Evolutionary conservation across 2,113 vertebrate species (phyloP), one percentile per base, ranked within the genome.

Genomic region (Circaetus cinerascens): DNA sequence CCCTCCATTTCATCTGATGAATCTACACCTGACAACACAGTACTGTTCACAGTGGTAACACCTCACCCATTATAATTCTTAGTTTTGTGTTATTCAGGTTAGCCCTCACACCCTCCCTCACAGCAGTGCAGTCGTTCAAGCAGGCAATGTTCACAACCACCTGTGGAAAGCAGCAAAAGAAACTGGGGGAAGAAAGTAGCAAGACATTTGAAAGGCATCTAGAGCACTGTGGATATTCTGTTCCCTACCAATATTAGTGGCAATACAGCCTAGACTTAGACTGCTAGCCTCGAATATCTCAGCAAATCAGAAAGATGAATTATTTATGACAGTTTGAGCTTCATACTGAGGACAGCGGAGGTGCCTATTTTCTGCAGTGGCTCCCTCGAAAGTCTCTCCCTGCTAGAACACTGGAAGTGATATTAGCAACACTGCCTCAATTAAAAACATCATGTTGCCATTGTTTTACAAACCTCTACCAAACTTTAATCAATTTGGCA

Each of bases 1-100:
- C 27, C 23, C 38, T 59, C 41, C 34, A 15, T 25, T 73, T 76
- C 63, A 41, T 15, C 25, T 0, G 0, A 18, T 50, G 21, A 53
- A 77, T 22, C 38, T 50, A 55, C 40, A 56, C 11, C 59, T 75
- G 57, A 15, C 13, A 50, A 34, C 29, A 51, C 23, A 18, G 26
- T 9, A 59, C 20, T 4, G 1, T 18, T 69, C 16, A 25, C 50
- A 41, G 10, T 10, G 16, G 27, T 41, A 85, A 75, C 36, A 43
- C 16, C 18, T 85, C 40, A 40, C 10, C 19, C 43, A 12, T 57
- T 74, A 15, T 13, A 64, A 62, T 46, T 59, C 30, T 34, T 13
- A 43, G 25, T 30, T 86, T 63, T 23, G 3, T 18, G 9, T 34
- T 73, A 13, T 12, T 90, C 57, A 53, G 14, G 26, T 41, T 56